Evolutionary conservation across 2,888 invertebrate genomes (phyloP).

Genomic region (Theodoxus fluviatilis): DNA sequence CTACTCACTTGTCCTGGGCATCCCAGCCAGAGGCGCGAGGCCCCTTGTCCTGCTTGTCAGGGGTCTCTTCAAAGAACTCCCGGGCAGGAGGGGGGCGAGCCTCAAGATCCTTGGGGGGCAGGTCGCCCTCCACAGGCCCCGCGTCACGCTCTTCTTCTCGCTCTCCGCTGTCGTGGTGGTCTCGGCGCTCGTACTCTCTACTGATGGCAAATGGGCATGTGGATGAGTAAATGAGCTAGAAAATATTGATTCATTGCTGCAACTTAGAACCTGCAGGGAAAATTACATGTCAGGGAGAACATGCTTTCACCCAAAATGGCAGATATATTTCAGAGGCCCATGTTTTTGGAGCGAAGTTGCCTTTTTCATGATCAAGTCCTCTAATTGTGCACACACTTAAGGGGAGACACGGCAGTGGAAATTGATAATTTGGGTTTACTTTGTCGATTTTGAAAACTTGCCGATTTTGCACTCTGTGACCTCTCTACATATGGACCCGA

Average conservation of each 20-base stretch:
- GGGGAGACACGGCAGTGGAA: no score
- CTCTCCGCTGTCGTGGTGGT: constrained; percentile 32
- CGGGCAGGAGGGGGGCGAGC: constrained; percentile 29
- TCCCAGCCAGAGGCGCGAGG: constrained; percentile 31
- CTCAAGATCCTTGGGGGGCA: constrained; percentile 36
- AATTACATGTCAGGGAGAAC: background rate
- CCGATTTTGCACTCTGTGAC: no score
- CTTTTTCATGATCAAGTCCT: no score
- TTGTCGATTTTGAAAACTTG: no score
- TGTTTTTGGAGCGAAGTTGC: no score
- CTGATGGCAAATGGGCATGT: no score
- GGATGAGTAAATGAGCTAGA: no score
- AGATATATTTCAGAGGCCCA: background rate
- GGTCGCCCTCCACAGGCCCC: constrained; percentile 40
- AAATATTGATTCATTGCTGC: no score
- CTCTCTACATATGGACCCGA: no score
- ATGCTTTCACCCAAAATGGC: background rate
- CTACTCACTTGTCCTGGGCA: constrained; percentile 17
- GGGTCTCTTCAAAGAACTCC: constrained; percentile 57
- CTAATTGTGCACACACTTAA: no score
- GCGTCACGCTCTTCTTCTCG: constrained; percentile 39
- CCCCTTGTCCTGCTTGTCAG: constrained; percentile 32
- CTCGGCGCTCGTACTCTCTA: constrained; percentile 40
- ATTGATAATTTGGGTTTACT: no score
- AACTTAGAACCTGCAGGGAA: background rate